Base-by-base conservation (phyloP, 2,113 vertebrate genomes). In the Hippolais icterina region DNA sequence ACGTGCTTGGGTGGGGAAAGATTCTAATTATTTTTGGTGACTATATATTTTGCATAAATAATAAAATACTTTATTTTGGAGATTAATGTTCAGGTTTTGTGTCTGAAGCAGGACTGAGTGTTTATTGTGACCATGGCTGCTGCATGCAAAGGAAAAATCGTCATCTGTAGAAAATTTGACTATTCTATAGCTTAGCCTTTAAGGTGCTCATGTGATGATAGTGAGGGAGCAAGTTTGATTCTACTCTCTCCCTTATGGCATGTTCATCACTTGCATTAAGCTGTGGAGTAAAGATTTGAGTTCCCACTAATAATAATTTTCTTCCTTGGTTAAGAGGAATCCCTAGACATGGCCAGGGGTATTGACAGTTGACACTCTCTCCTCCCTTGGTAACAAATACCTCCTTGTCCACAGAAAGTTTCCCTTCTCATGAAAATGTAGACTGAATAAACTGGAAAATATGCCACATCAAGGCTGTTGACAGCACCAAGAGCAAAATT, bases 201-300 rank as follows among this genome's bases (percentile, higher is more conserved):
- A 61, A 81, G 72, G 28, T 0, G 0, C 8, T 54, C 28, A 10
- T 1, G 1, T 44, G 12, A 88, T 76, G 49, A 53, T 19, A 69
- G 15, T 44, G 37, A 52, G 22, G 74, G n/a, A 49, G 8, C 13
- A n/a, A 33, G n/a, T 66, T 27, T 81, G 68, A 83, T 37, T 89
- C 54, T 92, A 2, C n/a, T 76, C 18, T 71, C 49, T 86, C 37
- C 13, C 31, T 85, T 53, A 29, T 65, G 15, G 39, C 33, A 74
- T 46, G 12, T 15, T 59, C 21, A 59, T 84, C 69, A 33, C 71
- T 80, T 83, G 75, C 50, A 54, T 72, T 74, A 77, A 65, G 18
- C 33, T 21, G 31, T 7, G 49, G 75, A 75, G 49, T 50, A 65
- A 89, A 77, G 65, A 59, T 86, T 59, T 89, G 42, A 3, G 27